phyloP scores from a whole-genome alignment of 1,140 invertebrate genomes.

The Doryteuthis pealeii region DNA sequence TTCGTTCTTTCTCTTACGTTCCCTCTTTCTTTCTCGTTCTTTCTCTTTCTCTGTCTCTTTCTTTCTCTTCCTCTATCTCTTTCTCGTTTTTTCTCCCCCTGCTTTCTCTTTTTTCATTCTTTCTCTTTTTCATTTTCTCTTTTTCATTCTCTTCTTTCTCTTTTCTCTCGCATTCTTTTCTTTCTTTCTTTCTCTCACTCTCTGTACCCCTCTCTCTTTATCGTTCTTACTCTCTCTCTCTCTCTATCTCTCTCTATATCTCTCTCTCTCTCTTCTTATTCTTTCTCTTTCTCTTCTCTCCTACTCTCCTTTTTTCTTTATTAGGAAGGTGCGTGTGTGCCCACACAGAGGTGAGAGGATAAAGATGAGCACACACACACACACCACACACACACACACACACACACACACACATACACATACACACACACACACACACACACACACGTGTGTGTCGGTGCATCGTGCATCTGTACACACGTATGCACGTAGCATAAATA shows the following conservation, averaged over 20 bases:
- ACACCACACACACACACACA: neutral
- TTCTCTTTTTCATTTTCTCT: conserved; percentile 16
- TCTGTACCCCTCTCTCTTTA: neutral
- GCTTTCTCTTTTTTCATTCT: neutral
- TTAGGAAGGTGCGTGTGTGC: neutral
- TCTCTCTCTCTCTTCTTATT: too few relatives aligned
- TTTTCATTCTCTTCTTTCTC: conserved; percentile 15
- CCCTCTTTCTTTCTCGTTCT: conserved; percentile 7
- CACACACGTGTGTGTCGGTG: neutral
- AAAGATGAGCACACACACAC: too few relatives aligned
- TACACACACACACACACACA: neutral
- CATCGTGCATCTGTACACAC: neutral
- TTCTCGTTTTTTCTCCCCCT: neutral
- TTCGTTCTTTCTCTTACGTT: too few relatives aligned
- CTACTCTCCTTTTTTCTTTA: too few relatives aligned
- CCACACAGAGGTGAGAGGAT: neutral
- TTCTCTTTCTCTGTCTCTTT: conserved; percentile 4
- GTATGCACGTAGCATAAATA: neutral
- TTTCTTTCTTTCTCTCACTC: conserved; percentile 14
- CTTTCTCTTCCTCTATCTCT: neutral
- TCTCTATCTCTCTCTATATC: too few relatives aligned
- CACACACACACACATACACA: neutral
- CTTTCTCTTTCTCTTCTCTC: too few relatives aligned
- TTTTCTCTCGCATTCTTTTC: neutral
- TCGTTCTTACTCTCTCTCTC: neutral